Conservation (phyloP, 2,888 invertebrate species). For the Coelopa pilipes region DNA sequence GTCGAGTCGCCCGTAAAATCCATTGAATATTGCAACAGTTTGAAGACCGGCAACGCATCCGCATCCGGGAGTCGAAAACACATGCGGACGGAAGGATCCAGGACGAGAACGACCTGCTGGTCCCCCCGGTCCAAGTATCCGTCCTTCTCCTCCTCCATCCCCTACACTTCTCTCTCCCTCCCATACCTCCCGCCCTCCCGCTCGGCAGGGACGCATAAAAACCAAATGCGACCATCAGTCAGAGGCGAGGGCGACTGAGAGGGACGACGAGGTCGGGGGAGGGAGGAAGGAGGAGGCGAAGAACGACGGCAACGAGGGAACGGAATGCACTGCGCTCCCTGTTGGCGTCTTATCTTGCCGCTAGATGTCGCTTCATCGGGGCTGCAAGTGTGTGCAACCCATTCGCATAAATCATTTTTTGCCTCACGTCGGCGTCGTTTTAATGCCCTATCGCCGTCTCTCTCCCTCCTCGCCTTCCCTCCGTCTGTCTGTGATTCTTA, state of each 20-base stretch:
- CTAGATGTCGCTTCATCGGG: not conserved
- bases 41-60: not conserved
- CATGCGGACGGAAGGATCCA: not conserved
- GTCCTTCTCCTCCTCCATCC: not conserved
- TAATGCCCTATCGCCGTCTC: conserved; percentile 3
- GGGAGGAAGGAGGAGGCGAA: not conserved
- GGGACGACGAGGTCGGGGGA: not conserved
- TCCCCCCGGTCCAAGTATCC: not conserved
- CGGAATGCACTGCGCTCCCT: conserved; percentile 15
- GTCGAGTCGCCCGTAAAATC: conserved; percentile 10
- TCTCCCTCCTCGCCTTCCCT: no score
- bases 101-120: not conserved
- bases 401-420: conserved; percentile 37
- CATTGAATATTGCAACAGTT: conserved; percentile 28
- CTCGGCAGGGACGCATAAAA: conserved; percentile 14
- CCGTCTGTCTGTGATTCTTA: not conserved
- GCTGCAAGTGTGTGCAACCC: conserved; percentile 20
- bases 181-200: not conserved
- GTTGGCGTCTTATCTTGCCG: not conserved
- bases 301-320: not conserved
- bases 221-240: conserved; percentile 16
- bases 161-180: no score
- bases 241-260: not conserved
- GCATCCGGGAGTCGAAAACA: not conserved
- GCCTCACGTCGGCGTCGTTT: conserved; percentile 3